Evolutionary conservation across 1,140 invertebrate species (phyloP).

Genomic region (Forficula auricularia): DNA sequence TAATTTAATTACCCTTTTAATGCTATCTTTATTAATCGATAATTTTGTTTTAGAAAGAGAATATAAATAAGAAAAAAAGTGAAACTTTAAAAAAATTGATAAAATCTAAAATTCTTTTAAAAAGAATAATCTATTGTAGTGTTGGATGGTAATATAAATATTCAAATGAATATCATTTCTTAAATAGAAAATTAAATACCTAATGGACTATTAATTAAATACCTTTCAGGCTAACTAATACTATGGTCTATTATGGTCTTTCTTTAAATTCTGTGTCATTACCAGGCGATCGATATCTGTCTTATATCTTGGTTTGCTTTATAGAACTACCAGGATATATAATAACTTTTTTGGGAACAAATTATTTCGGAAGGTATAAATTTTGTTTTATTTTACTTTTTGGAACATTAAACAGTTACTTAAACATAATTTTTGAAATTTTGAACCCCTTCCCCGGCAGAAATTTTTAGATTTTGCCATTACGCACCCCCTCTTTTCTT

Average conservation of each 20-base stretch:
- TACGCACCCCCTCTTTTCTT: too few relatives aligned
- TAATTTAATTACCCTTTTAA: too few relatives aligned
- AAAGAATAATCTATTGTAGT: slow-evolving; percentile 1
- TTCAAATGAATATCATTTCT: slow-evolving; percentile 27
- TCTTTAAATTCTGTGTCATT: slow-evolving; percentile 30
- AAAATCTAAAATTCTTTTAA: slow-evolving; percentile 4
- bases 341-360: slow-evolving; percentile 12
- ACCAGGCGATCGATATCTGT: slow-evolving; percentile 25
- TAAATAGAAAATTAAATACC: slow-evolving; percentile 16
- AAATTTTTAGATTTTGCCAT: too few relatives aligned
- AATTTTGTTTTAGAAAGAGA: not conserved
- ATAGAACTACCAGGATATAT: slow-evolving; percentile 23
- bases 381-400: too few relatives aligned
- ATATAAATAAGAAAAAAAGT: not conserved
- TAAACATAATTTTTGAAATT: too few relatives aligned
- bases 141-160: slow-evolving; percentile 22
- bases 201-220: not conserved
- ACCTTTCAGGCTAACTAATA: slow-evolving; percentile 28
- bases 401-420: too few relatives aligned
- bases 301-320: slow-evolving; percentile 16
- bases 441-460: too few relatives aligned
- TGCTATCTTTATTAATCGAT: too few relatives aligned
- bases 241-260: slow-evolving; percentile 32
- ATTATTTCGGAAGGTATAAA: too few relatives aligned
- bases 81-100: not conserved